These are phyloP conservation scores for Araneus ventricosus DNA, from an alignment of 1,140 invertebrate genomes.

Conservation along the genomic window DNA sequence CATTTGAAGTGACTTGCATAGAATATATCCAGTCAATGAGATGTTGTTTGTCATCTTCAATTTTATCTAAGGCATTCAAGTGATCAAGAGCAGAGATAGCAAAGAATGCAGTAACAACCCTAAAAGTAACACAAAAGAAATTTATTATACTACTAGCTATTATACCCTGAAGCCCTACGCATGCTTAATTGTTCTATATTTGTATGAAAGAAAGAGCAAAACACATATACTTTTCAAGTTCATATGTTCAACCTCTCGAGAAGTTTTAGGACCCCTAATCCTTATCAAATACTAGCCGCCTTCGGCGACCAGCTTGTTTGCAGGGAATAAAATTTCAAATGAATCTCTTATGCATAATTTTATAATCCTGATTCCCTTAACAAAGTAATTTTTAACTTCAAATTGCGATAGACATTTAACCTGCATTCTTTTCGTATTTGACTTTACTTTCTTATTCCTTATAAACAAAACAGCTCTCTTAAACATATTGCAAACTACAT, in stretches of 20 bases:
- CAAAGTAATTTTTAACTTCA: too few relatives aligned
- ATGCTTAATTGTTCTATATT: background rate
- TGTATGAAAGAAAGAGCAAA: background rate
- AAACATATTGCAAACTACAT: too few relatives aligned
- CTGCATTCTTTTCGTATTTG: too few relatives aligned
- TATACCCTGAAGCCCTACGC: too few relatives aligned
- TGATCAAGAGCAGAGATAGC: slow-evolving; percentile 93
- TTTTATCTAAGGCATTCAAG: slow-evolving; percentile 86
- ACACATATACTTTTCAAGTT: background rate
- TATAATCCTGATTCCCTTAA: too few relatives aligned
- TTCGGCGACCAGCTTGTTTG: too few relatives aligned
- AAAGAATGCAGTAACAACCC: slow-evolving; percentile 93
- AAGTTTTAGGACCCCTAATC: background rate
- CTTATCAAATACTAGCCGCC: background rate
- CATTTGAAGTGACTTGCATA: slow-evolving; percentile 86
- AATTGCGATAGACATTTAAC: too few relatives aligned
- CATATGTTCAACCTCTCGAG: background rate
- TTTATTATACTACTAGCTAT: background rate
- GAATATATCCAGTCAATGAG: slow-evolving; percentile 96
- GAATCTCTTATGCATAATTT: too few relatives aligned
- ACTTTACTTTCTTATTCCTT: too few relatives aligned
- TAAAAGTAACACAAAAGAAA: slow-evolving; percentile 80
- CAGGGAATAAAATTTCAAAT: too few relatives aligned
- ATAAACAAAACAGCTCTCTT: too few relatives aligned
- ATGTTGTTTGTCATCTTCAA: slow-evolving; percentile 83